These are phyloP conservation scores for Iguana delicatissima DNA, from an alignment of 2,797 vertebrate genomes.

Conservation along the genomic window DNA sequence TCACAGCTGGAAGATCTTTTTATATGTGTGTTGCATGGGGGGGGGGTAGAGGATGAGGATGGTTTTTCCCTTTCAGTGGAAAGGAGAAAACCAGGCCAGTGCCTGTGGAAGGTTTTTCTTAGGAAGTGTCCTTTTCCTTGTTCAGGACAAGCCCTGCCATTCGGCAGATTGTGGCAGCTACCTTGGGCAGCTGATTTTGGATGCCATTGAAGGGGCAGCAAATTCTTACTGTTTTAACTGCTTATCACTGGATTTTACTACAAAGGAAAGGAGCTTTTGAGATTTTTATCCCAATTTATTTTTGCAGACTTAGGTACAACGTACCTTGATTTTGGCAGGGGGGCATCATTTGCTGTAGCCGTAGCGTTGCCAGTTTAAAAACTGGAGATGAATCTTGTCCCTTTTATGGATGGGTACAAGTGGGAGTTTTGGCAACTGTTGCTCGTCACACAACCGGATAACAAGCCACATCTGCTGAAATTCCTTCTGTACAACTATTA, in stretches of 20 bases:
- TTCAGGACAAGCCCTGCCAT: background rate
- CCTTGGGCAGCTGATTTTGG: background rate
- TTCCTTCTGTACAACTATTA: too few relatives aligned
- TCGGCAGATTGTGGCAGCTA: background rate
- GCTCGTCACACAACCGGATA: too few relatives aligned
- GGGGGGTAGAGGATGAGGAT: background rate
- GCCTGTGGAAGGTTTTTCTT: background rate
- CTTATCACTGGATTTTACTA: background rate
- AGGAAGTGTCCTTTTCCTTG: background rate
- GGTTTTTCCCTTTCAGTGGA: background rate
- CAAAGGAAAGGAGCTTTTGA: background rate
- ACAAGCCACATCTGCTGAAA: too few relatives aligned
- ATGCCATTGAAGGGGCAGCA: background rate
- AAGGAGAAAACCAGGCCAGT: background rate
- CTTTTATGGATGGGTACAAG: too few relatives aligned
- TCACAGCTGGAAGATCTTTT: conserved; percentile 56
- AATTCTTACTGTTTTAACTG: background rate
- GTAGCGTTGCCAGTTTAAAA: too few relatives aligned
- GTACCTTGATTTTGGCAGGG: background rate
- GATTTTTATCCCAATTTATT: background rate
- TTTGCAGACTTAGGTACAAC: background rate
- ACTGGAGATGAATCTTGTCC: too few relatives aligned
- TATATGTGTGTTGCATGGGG: background rate
- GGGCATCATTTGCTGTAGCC: too few relatives aligned
- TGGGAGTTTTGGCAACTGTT: too few relatives aligned